Evolutionary conservation across 2,797 vertebrate genomes (phyloP).

Genomic region (Sebastes elongatus): DNA sequence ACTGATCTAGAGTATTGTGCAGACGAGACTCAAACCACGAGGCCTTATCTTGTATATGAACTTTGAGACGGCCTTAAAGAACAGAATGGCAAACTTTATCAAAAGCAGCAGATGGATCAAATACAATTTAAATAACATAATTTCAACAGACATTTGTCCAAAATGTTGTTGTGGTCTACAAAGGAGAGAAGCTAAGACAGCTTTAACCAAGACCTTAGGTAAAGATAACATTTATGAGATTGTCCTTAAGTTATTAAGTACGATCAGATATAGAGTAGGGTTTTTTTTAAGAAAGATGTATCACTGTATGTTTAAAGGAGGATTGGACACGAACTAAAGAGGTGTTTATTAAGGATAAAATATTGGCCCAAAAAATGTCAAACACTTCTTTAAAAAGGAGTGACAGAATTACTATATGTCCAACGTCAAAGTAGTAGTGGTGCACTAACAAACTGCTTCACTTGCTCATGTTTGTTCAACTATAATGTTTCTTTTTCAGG

Average conservation of each 20-base stretch:
- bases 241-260: neutral
- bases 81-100: neutral
- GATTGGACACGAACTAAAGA: neutral
- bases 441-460: neutral
- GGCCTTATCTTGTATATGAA: neutral
- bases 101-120: neutral
- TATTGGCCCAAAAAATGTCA: neutral
- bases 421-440: neutral
- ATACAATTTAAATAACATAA: neutral
- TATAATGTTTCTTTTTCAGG: slow-evolving; percentile 19
- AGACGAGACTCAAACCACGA: neutral
- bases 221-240: neutral
- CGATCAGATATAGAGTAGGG: neutral
- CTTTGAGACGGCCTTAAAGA: neutral
- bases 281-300: neutral
- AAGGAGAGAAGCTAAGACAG: neutral
- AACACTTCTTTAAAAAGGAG: neutral
- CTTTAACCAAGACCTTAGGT: neutral
- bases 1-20: neutral
- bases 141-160: neutral
- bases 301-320: neutral
- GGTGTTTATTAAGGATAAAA: neutral
- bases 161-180: neutral
- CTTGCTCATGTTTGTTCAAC: neutral
- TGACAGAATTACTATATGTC: neutral